Evolutionary conservation across 64 coral and sea anemone genomes (phyloP).

Genomic region (Montipora cactus): DNA sequence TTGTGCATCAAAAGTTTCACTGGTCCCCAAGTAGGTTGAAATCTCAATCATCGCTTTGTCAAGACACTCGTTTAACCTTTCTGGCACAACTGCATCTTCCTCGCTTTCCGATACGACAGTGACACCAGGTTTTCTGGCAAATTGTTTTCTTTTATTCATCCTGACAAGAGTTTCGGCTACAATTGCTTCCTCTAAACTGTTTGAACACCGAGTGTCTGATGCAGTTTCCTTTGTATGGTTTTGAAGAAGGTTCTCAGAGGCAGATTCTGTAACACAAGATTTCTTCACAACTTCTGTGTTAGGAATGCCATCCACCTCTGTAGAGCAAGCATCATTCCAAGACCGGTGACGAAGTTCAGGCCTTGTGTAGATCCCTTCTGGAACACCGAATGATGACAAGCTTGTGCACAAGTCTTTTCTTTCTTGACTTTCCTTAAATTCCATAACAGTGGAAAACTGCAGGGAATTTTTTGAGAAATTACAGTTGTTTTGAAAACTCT

Average conservation of each 20-base stretch:
- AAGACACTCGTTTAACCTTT: conserved; percentile 84
- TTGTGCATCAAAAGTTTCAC: conserved; percentile 3
- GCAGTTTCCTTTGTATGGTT: neutral
- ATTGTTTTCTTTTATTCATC: neutral
- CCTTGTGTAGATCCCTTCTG: neutral
- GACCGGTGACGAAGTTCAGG: neutral
- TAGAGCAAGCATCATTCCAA: neutral
- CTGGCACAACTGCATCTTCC: conserved; percentile 74
- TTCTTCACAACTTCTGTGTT: neutral
- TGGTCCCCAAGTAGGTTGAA: conserved; percentile 81
- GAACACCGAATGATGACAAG: neutral
- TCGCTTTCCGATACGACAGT: conserved; percentile 21
- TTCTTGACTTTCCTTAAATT: neutral
- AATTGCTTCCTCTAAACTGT: conserved; percentile 18
- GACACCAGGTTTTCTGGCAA: neutral
- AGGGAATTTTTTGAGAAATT: neutral
- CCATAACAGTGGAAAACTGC: neutral
- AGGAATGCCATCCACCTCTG: neutral
- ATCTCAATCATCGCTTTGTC: conserved; percentile 86
- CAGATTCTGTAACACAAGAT: neutral
- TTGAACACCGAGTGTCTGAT: neutral
- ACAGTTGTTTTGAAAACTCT: neutral
- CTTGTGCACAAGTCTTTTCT: neutral
- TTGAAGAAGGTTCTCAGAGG: neutral
- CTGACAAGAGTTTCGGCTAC: conserved; percentile 2